Base-by-base conservation (phyloP, 1,140 invertebrate species). In the Andrena cerasifolii region DNA sequence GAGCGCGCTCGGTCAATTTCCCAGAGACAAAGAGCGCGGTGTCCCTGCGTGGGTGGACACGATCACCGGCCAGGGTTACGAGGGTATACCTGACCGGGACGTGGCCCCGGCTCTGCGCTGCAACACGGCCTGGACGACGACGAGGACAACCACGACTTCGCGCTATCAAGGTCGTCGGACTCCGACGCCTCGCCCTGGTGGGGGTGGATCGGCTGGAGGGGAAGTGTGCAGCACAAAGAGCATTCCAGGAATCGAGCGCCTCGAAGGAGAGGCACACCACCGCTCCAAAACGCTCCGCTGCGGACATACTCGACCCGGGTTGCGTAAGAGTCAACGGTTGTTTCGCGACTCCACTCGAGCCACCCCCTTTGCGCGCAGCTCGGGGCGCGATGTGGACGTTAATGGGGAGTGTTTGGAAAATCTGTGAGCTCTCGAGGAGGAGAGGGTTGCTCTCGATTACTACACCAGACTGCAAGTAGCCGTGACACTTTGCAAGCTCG, bases 281-380 rank as follows among this genome's bases (percentile, higher is more conserved):
- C 40, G 49, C 58, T 3, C 28, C 70, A 2, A 14, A 36, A 14
- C 58, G 49, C n/a, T 49, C 61, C 71, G 74, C 77, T 77, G 68
- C 85, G 70, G 66, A 77, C 70, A 59, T 33, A 51, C 49, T 47
- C 61, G 45, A 40, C 18, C 43, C 36, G 18, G 81, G 79, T 90
- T 89, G 86, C 89, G 87, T 89, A 90, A 90, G 45, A 88, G 73
- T 86, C 80, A 89, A 89, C 89, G 88, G 88, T 89, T 88, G 84
- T 90, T 90, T 84, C n/a, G n/a, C n/a, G n/a, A n/a, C n/a, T 86
- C 80, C 72, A 83, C 63, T 63, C 62, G 78, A 7, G 10, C 73
- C 49, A 67, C 73, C 73, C 78, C 53, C 47, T 62, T 76, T 40
- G 54, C 36, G n/a, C 45, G 31, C 18, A 14, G 31, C 14, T 8